Conservation (phyloP, 2,888 invertebrate genomes). For the Liposcelis brunnea region DNA sequence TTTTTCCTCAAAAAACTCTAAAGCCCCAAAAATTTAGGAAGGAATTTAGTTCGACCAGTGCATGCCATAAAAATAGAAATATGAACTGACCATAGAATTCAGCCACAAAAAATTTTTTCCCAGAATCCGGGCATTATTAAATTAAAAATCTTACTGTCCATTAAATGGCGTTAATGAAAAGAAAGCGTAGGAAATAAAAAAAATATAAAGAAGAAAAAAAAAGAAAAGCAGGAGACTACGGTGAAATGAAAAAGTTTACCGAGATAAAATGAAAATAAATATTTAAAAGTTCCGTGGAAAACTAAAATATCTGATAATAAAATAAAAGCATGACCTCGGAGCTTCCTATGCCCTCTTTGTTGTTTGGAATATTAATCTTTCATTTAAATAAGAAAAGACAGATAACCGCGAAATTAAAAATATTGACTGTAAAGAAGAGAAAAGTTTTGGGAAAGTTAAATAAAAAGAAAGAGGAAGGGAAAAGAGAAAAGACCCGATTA, state of each 20-base stretch:
- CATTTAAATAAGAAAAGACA: conserved; percentile 9
- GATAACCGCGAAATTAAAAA: conserved; percentile 10
- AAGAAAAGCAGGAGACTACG: not conserved
- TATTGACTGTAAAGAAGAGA: conserved; percentile 7
- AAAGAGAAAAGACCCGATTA: not conserved
- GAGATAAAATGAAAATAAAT: not conserved
- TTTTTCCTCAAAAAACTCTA: no score
- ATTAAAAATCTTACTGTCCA: no score
- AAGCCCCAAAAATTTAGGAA: no score
- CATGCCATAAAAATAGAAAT: no score
- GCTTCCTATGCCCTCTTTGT: no score
- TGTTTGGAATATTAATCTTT: conserved; percentile 1
- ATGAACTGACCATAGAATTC: no score
- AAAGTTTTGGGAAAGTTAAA: conserved; percentile 7
- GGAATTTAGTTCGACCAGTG: no score
- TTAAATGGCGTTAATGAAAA: no score
- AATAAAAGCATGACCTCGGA: no score
- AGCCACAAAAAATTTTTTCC: no score
- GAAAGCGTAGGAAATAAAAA: no score
- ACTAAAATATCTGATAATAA: not conserved
- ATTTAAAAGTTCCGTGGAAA: not conserved
- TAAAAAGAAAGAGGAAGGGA: not conserved
- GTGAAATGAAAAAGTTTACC: not conserved
- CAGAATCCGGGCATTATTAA: no score
- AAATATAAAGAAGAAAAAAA: not conserved